These are phyloP conservation scores for Sesia bembeciformis DNA, from an alignment of 2,888 invertebrate species.

Conservation along the genomic window DNA sequence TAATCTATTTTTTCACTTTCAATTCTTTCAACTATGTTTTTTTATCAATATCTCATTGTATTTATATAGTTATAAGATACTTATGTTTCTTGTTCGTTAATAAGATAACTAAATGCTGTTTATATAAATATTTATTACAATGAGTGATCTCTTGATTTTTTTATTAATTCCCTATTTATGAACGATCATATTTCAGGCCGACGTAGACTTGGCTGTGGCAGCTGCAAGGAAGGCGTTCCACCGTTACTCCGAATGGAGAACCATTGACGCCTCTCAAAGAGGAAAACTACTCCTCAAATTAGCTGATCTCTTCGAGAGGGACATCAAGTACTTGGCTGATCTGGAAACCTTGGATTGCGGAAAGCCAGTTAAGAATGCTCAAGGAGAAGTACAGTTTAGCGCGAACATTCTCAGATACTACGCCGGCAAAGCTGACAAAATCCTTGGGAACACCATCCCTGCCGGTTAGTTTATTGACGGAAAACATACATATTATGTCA, in stretches of 20 bases:
- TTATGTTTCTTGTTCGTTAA: too few species aligned
- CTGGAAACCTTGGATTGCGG: conserved; percentile 96
- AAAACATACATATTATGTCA: too few species aligned
- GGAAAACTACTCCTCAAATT: conserved; percentile 82
- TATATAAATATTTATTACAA: too few species aligned
- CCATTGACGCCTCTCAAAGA: conserved; percentile 84
- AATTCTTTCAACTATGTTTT: too few species aligned
- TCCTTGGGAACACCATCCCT: conserved; percentile 83
- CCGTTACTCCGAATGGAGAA: conserved; percentile 83
- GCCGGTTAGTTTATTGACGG: conserved; percentile 38
- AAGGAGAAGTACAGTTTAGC: conserved; percentile 76
- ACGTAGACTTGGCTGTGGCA: conserved; percentile 85
- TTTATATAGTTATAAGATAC: too few species aligned
- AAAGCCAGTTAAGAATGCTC: conserved; percentile 84
- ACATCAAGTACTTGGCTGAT: conserved; percentile 80
- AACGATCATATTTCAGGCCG: conserved; percentile 67
- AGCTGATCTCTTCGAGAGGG: conserved; percentile 84
- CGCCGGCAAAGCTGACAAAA: conserved; percentile 94
- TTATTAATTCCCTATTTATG: conserved; percentile 26
- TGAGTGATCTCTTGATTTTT: background rate
- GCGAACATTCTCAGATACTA: conserved; percentile 83
- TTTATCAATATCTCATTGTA: too few species aligned
- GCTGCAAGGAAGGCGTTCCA: conserved; percentile 86
- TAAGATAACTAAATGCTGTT: too few species aligned
- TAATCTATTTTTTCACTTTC: too few species aligned